A percentile compares a stretch with the other conserved stretches of the same genome.
phyloP scores from a whole-genome alignment of 2,113 vertebrate species.

The Semnopithecus entellus region DNA sequence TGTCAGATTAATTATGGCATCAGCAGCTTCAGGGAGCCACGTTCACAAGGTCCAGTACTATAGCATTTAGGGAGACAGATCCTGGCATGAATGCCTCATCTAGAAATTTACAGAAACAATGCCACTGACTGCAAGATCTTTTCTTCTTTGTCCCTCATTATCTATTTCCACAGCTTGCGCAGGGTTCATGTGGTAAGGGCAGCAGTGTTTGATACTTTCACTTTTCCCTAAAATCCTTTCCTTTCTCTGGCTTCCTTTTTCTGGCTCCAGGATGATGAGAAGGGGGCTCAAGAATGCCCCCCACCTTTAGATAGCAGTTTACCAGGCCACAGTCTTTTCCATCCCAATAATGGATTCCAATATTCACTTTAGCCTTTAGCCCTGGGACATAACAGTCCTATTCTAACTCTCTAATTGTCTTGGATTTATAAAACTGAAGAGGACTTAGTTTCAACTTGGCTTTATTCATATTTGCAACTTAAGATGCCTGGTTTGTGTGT shows the following conservation, averaged over 20 bases:
- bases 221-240: slow-evolving; percentile 31
- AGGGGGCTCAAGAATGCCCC: neutral
- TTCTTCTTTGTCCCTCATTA: slow-evolving; percentile 20
- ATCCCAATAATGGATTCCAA: neutral
- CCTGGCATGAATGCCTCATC: neutral
- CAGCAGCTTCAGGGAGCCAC: neutral
- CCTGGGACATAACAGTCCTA: neutral
- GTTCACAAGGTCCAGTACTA: neutral
- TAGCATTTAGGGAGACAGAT: neutral
- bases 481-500: neutral
- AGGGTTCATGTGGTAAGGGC: neutral
- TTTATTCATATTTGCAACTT: neutral
- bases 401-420: neutral
- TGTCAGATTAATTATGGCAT: slow-evolving; percentile 41
- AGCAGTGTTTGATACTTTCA: neutral
- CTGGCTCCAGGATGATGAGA: neutral
- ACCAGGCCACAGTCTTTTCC: neutral
- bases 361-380: neutral
- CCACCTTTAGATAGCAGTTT: neutral
- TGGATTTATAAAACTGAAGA: neutral
- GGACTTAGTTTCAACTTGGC: neutral
- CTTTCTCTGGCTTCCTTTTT: neutral
- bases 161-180: neutral
- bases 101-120: slow-evolving; percentile 35
- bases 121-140: neutral